Evolutionary conservation across 1,140 invertebrate genomes (phyloP), one percentile per base, ranked within the genome.

Genomic region (Sycobia sp.): DNA sequence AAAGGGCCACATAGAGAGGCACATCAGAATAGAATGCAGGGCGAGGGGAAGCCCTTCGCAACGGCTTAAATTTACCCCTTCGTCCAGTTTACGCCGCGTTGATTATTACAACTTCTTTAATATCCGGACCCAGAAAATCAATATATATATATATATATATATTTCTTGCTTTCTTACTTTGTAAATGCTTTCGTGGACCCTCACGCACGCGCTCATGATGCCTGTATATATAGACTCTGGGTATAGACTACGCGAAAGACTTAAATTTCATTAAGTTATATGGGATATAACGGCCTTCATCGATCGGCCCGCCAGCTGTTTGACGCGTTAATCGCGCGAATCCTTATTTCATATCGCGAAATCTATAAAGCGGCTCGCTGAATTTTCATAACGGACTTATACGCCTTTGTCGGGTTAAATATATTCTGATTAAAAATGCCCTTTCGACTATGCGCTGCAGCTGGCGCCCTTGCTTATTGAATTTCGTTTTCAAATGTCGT

Each of bases 261-360:
- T 65, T 59, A 54, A 59, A 53, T 65, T 65, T 65, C 62, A 58
- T 65, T 65, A 65, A 65, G 50, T 59, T 29, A 38, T n/a, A n/a
- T n/a, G 2, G 29, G 23, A 32, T 23, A 41, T 51, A n/a, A 29
- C 16, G 20, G 39, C 62, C 47, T 51, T 44, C 34, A 58, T 58
- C 55, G 55, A 46, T 53, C 49, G 50, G 7, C 2, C 25, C 56
- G 56, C 53, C 62, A 58, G 49, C 49, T 59, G 62, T 32, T 59
- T 27, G 55, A 53, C 27, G 62, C 55, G 47, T 65, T 65, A 58
- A 59, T 65, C 55, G 49, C n/a, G 20, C 49, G 20, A 59, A 57
- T 63, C 46, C 53, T 55, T 49, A 27, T 38, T 54, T 22, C 16
- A 13, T 44, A 41, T 32, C 38, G 58, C 58, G 38, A 62, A 51